phyloP scores from a whole-genome alignment of 1,140 invertebrate genomes.

The Pseudachorutes palmiensis region DNA sequence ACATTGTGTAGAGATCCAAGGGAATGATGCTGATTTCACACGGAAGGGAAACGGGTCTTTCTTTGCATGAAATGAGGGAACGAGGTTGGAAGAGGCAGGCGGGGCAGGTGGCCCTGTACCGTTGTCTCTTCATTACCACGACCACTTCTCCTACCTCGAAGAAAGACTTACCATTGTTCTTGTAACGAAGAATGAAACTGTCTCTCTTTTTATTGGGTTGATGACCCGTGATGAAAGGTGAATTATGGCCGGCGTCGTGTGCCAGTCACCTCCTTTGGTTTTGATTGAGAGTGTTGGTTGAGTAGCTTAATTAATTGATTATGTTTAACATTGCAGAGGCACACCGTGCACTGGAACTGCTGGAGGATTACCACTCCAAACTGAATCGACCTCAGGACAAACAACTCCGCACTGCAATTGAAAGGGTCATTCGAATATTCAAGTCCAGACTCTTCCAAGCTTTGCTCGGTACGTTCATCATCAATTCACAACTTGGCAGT shows the following conservation, averaged over 20 bases:
- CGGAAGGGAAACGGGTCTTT: conserved; percentile 5
- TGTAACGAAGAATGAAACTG: too few species aligned
- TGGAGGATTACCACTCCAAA: conserved; percentile 94
- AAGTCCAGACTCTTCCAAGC: conserved; percentile 95
- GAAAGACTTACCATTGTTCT: background rate
- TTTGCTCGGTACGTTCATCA: conserved; percentile 88
- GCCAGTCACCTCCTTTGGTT: background rate
- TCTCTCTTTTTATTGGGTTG: background rate
- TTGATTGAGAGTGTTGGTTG: too few species aligned
- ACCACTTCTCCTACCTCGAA: background rate
- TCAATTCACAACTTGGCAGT: conserved; percentile 35
- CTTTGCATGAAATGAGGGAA: background rate
- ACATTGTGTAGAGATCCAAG: too few species aligned
- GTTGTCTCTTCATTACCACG: background rate
- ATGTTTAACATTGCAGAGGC: conserved; percentile 66
- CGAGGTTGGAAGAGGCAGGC: background rate
- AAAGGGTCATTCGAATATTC: conserved; percentile 94
- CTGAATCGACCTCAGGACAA: conserved; percentile 84
- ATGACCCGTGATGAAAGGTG: background rate
- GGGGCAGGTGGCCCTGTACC: background rate
- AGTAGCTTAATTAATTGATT: background rate
- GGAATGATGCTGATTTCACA: background rate
- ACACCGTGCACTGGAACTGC: conserved; percentile 87
- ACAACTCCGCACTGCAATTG: conserved; percentile 86
- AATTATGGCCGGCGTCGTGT: background rate